Percentiles rank a stretch among this genome's conserved stretches.
Evolutionary conservation across 2,113 vertebrate genomes (phyloP).

Genomic region (Cynopterus brachyotis): DNA sequence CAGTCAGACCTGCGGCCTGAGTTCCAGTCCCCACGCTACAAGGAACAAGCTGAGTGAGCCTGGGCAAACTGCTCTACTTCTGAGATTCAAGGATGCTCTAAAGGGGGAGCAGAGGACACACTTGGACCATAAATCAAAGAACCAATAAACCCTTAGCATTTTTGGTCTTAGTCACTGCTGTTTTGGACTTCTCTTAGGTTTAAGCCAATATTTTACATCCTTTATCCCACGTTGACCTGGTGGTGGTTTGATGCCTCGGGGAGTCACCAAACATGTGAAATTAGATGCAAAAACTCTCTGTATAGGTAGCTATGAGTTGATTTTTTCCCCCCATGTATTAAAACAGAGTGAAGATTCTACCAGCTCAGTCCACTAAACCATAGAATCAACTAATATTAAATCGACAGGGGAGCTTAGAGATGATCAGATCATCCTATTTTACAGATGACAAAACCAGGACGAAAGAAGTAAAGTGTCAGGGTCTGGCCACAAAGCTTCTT

Average conservation of each 20-base stretch:
- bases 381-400: background rate
- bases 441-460: background rate
- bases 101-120: too few species aligned
- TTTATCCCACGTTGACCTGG: background rate
- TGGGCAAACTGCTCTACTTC: background rate
- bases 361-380: background rate
- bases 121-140: background rate
- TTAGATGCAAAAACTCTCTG: background rate
- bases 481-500: background rate
- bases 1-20: background rate
- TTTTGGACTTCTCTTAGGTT: background rate
- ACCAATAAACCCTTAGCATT: background rate
- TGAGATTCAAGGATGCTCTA: background rate
- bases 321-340: background rate
- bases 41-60: background rate
- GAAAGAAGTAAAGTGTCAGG: background rate
- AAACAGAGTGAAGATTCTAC: background rate
- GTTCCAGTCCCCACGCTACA: background rate
- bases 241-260: background rate
- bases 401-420: background rate
- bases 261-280: background rate
- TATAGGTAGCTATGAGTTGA: background rate
- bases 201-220: background rate
- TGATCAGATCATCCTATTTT: background rate
- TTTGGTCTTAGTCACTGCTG: background rate